These are phyloP conservation scores for Lacerta bilineata DNA, from an alignment of 2,797 vertebrate genomes.

Conservation along the genomic window DNA sequence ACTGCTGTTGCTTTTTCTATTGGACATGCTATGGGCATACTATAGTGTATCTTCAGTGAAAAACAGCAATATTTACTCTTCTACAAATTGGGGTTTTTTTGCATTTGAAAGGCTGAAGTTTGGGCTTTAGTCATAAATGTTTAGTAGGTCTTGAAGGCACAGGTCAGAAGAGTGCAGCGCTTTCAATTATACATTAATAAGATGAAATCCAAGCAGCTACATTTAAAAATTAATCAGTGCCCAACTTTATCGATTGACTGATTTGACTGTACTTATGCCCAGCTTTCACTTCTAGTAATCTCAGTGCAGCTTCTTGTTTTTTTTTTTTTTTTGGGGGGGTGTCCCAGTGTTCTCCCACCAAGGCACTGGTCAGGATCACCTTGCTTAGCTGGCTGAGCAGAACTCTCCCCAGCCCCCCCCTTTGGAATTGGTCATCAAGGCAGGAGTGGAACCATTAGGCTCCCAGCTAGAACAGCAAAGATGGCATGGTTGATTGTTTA, in stretches of 20 bases:
- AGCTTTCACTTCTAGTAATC: background rate
- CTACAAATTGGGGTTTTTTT: background rate
- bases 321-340: background rate
- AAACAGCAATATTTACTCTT: background rate
- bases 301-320: no score
- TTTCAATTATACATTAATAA: conserved; percentile 3
- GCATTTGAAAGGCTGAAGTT: background rate
- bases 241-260: background rate
- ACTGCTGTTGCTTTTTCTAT: background rate
- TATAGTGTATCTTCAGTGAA: rapidly evolving
- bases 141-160: background rate
- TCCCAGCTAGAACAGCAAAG: no score
- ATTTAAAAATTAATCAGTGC: background rate
- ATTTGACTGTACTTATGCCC: background rate
- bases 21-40: rapidly evolving
- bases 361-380: background rate
- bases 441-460: no score
- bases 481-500: no score
- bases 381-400: background rate
- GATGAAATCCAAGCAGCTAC: background rate
- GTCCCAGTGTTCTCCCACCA: background rate
- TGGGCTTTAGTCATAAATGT: background rate
- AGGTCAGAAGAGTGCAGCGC: background rate
- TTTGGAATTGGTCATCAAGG: no score
- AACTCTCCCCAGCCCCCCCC: background rate